Evolutionary conservation across 2,888 invertebrate genomes (phyloP).

Genomic region (Ormyrus rosae): DNA sequence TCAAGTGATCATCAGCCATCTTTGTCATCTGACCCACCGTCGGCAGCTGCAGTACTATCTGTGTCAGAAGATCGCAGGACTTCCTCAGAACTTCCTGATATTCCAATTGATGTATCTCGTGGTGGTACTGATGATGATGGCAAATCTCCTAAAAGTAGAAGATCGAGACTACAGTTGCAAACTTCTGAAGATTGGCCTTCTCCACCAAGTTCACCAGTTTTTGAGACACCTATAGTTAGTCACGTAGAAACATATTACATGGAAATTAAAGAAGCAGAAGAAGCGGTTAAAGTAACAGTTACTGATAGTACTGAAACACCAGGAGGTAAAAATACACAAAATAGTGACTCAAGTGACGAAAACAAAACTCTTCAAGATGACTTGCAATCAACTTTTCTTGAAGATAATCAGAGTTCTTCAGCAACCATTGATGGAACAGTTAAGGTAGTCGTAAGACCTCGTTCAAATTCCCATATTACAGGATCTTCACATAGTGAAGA

Average conservation of each 20-base stretch:
- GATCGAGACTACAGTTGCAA: conserved; percentile 75
- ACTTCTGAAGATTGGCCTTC: conserved; percentile 90
- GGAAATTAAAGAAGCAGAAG: conserved; percentile 86
- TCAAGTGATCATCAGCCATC: conserved; percentile 92
- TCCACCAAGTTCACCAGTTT: conserved; percentile 83
- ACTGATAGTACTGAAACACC: conserved; percentile 83
- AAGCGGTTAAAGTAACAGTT: conserved; percentile 85
- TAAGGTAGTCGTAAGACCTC: conserved; percentile 86
- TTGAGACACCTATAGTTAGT: conserved; percentile 85
- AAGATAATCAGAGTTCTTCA: conserved; percentile 73
- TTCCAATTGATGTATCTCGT: conserved; percentile 83
- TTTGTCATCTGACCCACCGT: conserved; percentile 88
- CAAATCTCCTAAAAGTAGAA: conserved; percentile 68
- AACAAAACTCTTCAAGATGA: conserved; percentile 84
- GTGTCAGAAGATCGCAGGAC: conserved; percentile 89
- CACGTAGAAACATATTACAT: conserved; percentile 89
- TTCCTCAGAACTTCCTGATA: conserved; percentile 90
- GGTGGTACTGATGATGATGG: conserved; percentile 76
- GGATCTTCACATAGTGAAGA: conserved; percentile 93
- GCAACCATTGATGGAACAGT: conserved; percentile 90
- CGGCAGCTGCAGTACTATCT: conserved; percentile 72
- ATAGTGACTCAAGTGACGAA: conserved; percentile 81
- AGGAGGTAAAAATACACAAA: conserved; percentile 75
- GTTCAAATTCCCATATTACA: conserved; percentile 82
- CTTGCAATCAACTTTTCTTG: conserved; percentile 70